Percentiles rank a stretch among this genome's conserved stretches.
Conservation (phyloP, 2,888 invertebrate species). For the Caenorhabditis doughertyi region DNA sequence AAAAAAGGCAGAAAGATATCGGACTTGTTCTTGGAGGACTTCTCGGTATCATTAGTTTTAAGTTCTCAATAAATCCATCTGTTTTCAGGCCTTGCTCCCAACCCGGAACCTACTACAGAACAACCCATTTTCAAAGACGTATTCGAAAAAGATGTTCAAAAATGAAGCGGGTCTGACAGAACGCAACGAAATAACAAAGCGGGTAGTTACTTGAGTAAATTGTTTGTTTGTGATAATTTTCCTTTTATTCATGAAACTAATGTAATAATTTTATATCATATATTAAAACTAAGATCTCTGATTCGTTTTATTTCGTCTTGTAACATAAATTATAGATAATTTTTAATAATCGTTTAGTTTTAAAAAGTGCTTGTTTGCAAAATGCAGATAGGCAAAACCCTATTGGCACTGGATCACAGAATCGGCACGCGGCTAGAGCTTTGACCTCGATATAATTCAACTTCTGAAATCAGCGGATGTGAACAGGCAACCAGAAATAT, state of each 20-base stretch:
- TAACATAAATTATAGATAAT: background rate
- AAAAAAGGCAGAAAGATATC: conserved; percentile 8
- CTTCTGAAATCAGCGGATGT: conserved; percentile 23
- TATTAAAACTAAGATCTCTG: background rate
- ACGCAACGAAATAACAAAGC: too few species aligned
- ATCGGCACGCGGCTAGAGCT: background rate
- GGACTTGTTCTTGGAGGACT: background rate
- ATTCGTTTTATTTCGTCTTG: background rate
- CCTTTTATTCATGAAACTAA: too few species aligned
- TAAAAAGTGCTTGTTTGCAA: background rate
- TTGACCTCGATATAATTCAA: conserved; percentile 33
- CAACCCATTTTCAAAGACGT: background rate
- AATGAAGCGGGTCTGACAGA: too few species aligned
- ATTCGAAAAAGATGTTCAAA: background rate
- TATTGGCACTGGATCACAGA: background rate
- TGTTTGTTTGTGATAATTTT: too few species aligned
- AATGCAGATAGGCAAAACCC: background rate
- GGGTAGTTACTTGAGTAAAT: too few species aligned
- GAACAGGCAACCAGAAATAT: conserved; percentile 20
- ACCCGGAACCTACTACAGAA: background rate
- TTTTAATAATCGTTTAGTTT: background rate
- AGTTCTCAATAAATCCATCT: background rate
- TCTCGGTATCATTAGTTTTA: conserved; percentile 8
- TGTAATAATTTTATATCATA: too few species aligned
- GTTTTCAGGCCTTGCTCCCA: conserved; percentile 15